phyloP scores from a whole-genome alignment of 37 sponge, comb jelly and placozoan species.

The Diacarnus erythraeanus region DNA sequence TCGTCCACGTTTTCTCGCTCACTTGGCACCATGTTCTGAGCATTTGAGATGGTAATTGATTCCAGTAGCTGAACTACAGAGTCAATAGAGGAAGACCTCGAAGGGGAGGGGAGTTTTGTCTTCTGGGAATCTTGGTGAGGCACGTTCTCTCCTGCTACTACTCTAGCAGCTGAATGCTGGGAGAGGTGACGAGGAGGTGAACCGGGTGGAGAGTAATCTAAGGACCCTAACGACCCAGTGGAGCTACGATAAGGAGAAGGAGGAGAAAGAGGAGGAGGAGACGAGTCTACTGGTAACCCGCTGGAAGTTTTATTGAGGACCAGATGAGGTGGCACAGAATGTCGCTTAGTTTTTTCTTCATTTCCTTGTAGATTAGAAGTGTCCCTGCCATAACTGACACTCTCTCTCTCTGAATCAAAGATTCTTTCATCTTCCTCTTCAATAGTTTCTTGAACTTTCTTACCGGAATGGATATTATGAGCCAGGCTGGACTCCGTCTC shows the following conservation, averaged over 20 bases:
- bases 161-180: slow-evolving; percentile 21
- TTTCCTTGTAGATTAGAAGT: too few species aligned
- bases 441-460: background rate
- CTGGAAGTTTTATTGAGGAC: background rate
- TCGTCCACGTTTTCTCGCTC: slow-evolving; percentile 32
- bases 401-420: background rate
- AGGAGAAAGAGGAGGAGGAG: slow-evolving; percentile 30
- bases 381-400: too few species aligned
- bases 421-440: background rate
- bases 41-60: slow-evolving; percentile 6
- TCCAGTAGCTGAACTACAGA: slow-evolving; percentile 23
- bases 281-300: background rate
- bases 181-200: slow-evolving; percentile 48
- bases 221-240: background rate
- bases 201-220: slow-evolving; percentile 41
- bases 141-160: slow-evolving; percentile 22
- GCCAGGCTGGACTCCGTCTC: slow-evolving; percentile 40
- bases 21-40: slow-evolving; percentile 56
- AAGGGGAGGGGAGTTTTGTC: background rate
- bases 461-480: slow-evolving; percentile 13
- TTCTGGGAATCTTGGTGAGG: background rate
- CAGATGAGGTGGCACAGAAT: background rate
- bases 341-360: background rate
- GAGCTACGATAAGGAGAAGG: slow-evolving; percentile 12
- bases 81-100: slow-evolving; percentile 8